Evolutionary conservation across 2,888 invertebrate species (phyloP), one percentile per base, ranked within the genome.

Genomic region (Helleia helle): DNA sequence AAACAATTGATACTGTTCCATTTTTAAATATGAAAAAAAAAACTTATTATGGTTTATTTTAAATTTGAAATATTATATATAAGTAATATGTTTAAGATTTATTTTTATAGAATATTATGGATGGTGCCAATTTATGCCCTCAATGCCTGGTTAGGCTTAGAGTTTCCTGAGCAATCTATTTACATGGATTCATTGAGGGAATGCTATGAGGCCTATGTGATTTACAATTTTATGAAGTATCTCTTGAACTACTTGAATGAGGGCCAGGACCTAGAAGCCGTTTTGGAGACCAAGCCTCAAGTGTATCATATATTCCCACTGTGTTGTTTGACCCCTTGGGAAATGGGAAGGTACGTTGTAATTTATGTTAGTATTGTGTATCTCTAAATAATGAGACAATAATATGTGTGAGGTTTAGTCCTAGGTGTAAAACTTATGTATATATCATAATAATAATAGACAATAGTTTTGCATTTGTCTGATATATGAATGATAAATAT

Each of bases 51-150:
- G n/a, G n/a, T n/a, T n/a, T n/a, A n/a, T n/a, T n/a, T n/a, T n/a
- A n/a, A n/a, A n/a, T n/a, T n/a, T n/a, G n/a, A n/a, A n/a, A n/a
- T n/a, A n/a, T n/a, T n/a, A n/a, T n/a, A n/a, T n/a, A n/a, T n/a
- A n/a, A n/a, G n/a, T n/a, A n/a, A n/a, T n/a, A n/a, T n/a, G n/a
- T n/a, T n/a, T n/a, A n/a, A n/a, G n/a, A n/a, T 30, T 38, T 47
- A 43, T 27, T 36, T 29, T 18, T 13, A 41, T 40, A 94, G 95
- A 71, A 93, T 97, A 71, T 70, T 97, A 54, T 97, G 97, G 96
- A 97, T 97, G 97, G 97, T 97, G 40, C 97, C 97, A 46, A 96
- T 97, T 58, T 97, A 97, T 87, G 95, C 96, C 27, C 75, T 95
- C 5, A 96, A 97, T 89, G 96, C 97, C 51, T 96, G 95, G 95